These are phyloP conservation scores for Heterochromis multidens DNA, from an alignment of 2,113 vertebrate species.

Conservation along the genomic window DNA sequence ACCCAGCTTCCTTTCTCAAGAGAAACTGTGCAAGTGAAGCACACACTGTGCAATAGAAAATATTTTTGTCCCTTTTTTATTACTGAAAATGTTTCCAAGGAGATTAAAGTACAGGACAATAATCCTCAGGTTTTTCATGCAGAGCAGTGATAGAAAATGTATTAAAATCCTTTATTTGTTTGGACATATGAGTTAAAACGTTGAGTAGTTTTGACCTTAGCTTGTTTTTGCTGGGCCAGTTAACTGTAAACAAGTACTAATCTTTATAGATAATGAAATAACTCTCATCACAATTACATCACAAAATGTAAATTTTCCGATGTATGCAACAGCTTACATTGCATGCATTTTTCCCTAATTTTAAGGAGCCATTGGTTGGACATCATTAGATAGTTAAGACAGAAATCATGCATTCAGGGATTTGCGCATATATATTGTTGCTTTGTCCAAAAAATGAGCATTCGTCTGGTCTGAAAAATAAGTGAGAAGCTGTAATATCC, in stretches of 20 bases:
- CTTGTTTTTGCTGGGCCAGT: neutral
- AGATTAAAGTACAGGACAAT: neutral
- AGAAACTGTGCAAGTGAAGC: conserved; percentile 27
- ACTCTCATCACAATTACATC: neutral
- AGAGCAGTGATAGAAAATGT: neutral
- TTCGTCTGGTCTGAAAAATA: too few relatives aligned
- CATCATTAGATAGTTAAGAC: too few relatives aligned
- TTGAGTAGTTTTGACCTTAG: neutral
- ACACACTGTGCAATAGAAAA: conserved; percentile 9
- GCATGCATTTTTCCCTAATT: too few relatives aligned
- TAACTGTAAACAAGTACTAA: neutral
- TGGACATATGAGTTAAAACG: neutral
- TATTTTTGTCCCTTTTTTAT: conserved; percentile 9
- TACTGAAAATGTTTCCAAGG: conserved; percentile 9
- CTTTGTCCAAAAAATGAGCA: too few relatives aligned
- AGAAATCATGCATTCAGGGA: too few relatives aligned
- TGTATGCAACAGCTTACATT: too few relatives aligned
- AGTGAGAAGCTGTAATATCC: too few relatives aligned
- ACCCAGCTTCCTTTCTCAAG: conserved; percentile 27
- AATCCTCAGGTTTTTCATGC: neutral
- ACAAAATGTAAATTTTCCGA: neutral
- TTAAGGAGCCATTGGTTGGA: too few relatives aligned
- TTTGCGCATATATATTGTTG: too few relatives aligned
- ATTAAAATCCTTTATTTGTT: neutral
- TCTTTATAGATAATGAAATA: neutral